Evolutionary conservation across 2,888 invertebrate genomes (phyloP), one percentile per base, ranked within the genome.

Genomic region (Psylliodes chrysocephalus): DNA sequence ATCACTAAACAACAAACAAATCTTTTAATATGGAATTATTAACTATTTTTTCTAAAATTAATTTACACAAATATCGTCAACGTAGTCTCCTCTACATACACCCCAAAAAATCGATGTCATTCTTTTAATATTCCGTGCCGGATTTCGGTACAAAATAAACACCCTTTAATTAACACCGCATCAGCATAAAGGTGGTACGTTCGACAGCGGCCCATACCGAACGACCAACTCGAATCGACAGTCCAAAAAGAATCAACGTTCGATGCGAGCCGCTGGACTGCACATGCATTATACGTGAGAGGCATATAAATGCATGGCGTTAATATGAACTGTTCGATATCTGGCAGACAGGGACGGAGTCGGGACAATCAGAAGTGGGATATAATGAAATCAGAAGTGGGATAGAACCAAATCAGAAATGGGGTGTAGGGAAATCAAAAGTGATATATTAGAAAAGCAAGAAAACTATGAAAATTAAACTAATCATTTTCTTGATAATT

Each of bases 121-220:
- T 57, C 63, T 74, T 75, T 76, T 72, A 73, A 71, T 76, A 77
- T 76, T 74, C 76, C 62, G 57, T 64, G 63, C 73, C 69, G 71
- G 75, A 73, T 72, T 73, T 70, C 67, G 71, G 70, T 69, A 75
- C 75, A 74, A 76, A 78, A 79, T 78, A 80, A 79, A 79, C 79
- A 80, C 76, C 74, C 73, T 75, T 75, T 79, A 80, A 81, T 81
- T 81, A 81, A 80, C 80, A 79, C 78, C 75, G 78, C 56, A 67
- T 64, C 64, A 62, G 67, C 67, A 64, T 67, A 67, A 64, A 64
- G 61, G 64, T 64, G 59, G 64, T 54, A 67, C 67, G 67, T 62
- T 62, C 47, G 55, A 64, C 59, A 63, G 64, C 56, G 64, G 64
- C 59, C 61, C 66, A 60, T 44, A 53, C 46, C 47, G 53, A 66